Evolutionary conservation across 2,797 vertebrate species (phyloP).

Genomic region (Aythya fuligula): DNA sequence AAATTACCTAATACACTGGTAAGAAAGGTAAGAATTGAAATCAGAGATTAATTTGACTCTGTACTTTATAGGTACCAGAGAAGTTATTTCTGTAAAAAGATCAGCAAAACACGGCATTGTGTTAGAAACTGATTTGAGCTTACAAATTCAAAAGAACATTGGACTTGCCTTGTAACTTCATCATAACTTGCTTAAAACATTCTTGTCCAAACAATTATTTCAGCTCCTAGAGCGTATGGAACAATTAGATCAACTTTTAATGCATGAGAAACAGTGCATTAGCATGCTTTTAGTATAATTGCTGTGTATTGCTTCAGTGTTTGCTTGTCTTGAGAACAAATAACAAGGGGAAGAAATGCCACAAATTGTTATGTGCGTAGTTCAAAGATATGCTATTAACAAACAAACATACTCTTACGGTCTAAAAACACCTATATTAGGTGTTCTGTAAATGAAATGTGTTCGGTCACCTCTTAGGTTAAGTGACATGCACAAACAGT

Average conservation of each 20-base stretch:
- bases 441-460: neutral
- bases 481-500: neutral
- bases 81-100: neutral
- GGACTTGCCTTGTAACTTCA: neutral
- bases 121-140: neutral
- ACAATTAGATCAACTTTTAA: neutral
- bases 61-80: neutral
- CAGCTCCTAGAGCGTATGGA: neutral
- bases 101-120: fast-evolving
- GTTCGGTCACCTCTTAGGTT: neutral
- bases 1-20: conserved; percentile 92
- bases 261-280: neutral
- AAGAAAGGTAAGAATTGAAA: conserved; percentile 83
- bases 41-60: neutral
- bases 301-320: neutral
- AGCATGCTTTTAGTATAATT: neutral
- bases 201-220: neutral
- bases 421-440: neutral
- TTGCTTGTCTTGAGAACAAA: neutral
- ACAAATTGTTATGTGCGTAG: neutral
- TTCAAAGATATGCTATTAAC: neutral
- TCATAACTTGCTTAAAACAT: neutral
- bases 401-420: neutral
- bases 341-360: neutral
- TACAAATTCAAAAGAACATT: neutral